These are phyloP conservation scores for Actinostola sp. DNA, from an alignment of 92 coral and sea anemone species.

Conservation along the genomic window DNA sequence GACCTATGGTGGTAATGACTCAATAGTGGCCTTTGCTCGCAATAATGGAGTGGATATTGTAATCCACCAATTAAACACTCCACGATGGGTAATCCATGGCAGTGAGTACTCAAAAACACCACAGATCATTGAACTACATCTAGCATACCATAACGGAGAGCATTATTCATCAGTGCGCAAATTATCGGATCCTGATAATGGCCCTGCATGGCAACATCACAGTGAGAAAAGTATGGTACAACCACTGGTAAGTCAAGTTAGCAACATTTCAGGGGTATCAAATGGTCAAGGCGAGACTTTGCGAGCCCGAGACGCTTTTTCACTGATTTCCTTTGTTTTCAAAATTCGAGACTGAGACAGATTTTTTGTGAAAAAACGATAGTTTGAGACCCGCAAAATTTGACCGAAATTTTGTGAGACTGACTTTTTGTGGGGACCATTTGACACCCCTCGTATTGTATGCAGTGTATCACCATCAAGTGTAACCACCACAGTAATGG, in stretches of 20 bases:
- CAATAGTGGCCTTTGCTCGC: conserved; percentile 95
- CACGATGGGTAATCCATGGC: conserved; percentile 92
- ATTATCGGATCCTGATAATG: conserved; percentile 70
- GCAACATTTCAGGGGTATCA: no score
- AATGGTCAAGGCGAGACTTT: no score
- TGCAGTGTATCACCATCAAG: neutral
- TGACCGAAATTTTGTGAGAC: no score
- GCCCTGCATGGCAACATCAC: conserved; percentile 89
- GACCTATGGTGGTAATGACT: conserved; percentile 93
- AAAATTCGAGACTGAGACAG: no score
- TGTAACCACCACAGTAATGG: neutral
- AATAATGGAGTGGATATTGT: conserved; percentile 85
- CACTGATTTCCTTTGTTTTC: no score
- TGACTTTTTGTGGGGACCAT: no score
- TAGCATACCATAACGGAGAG: conserved; percentile 95
- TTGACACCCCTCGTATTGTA: neutral
- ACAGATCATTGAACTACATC: conserved; percentile 71
- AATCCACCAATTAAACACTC: conserved; percentile 95
- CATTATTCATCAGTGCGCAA: conserved; percentile 93
- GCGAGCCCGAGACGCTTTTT: neutral
- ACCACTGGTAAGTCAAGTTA: conserved; percentile 47
- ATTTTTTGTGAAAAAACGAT: no score
- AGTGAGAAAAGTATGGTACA: conserved; percentile 33
- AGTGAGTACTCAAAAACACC: conserved; percentile 65
- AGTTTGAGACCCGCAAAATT: no score